phyloP scores from a whole-genome alignment of 2,888 invertebrate genomes.

The Sceliomorpha sp. region DNA sequence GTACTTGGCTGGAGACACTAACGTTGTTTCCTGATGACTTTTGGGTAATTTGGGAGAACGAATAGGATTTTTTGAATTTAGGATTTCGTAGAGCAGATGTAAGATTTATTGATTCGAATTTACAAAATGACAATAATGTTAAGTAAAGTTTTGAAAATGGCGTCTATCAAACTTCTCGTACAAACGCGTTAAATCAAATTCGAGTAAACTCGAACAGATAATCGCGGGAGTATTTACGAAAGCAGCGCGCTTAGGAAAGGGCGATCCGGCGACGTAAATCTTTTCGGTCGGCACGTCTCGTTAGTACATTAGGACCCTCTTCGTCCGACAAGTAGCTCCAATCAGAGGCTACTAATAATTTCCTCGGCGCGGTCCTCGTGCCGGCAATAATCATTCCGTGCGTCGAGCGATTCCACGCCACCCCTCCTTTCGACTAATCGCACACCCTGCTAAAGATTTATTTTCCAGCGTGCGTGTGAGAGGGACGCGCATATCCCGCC shows the following conservation, averaged over 20 bases:
- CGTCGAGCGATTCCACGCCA: constrained; percentile 55
- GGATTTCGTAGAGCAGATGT: too few species aligned
- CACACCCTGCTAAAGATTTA: constrained; percentile 77
- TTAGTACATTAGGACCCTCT: constrained; percentile 69
- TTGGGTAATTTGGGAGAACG: too few species aligned
- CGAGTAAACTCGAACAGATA: constrained; percentile 19
- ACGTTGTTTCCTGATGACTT: too few species aligned
- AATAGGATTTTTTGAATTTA: too few species aligned
- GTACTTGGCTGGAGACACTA: too few species aligned
- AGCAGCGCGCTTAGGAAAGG: constrained; percentile 43
- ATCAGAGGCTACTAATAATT: constrained; percentile 76
- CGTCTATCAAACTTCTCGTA: too few species aligned
- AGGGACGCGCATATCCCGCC: constrained; percentile 71
- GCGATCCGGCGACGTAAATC: constrained; percentile 59
- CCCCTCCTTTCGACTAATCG: constrained; percentile 75
- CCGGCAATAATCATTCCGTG: constrained; percentile 73
- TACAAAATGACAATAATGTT: too few species aligned
- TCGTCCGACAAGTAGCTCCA: constrained; percentile 67
- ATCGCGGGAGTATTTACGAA: constrained; percentile 40
- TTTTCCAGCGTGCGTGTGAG: constrained; percentile 69
- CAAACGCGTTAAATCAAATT: too few species aligned
- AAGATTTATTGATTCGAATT: too few species aligned
- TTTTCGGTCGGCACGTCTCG: constrained; percentile 60
- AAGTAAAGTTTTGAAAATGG: too few species aligned
- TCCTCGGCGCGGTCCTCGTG: constrained; percentile 63